Conservation (phyloP, 2,113 vertebrate species). For the Austrofundulus limnaeus region DNA sequence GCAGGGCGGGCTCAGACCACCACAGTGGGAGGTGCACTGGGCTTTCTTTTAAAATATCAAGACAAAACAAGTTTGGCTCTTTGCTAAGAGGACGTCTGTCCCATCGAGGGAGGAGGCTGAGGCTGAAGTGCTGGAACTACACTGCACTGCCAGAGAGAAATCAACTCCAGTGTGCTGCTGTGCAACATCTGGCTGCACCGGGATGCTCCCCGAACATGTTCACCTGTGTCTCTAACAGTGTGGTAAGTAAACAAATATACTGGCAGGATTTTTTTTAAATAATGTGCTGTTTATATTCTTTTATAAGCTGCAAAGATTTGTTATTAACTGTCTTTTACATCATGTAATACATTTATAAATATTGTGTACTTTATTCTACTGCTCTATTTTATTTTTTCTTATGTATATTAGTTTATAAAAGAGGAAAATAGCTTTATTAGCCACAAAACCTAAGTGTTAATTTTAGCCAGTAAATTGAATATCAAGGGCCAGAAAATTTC, state of each 20-base stretch:
- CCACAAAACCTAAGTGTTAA: no score
- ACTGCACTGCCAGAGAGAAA: neutral
- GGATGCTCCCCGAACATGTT: conserved; percentile 49
- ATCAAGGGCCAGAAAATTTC: no score
- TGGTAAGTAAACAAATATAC: conserved; percentile 47
- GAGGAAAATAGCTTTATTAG: no score
- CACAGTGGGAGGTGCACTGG: conserved; percentile 41
- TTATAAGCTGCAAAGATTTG: no score
- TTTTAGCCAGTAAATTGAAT: no score
- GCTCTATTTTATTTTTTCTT: no score
- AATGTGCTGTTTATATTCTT: no score
- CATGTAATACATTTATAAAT: no score
- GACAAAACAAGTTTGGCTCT: neutral
- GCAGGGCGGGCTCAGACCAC: conserved; percentile 28
- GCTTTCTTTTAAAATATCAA: conserved; percentile 15
- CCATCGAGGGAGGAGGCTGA: neutral
- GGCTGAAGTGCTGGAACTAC: neutral
- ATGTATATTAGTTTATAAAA: no score
- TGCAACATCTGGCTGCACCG: conserved; percentile 42
- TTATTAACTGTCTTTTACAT: no score
- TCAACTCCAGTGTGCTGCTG: conserved; percentile 2
- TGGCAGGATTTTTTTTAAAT: neutral
- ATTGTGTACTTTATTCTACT: no score
- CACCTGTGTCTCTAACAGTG: conserved; percentile 38
- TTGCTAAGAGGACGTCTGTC: neutral